Evolutionary conservation across 2,797 vertebrate genomes (phyloP).

Genomic region (Mormyrus hasselquistii): DNA sequence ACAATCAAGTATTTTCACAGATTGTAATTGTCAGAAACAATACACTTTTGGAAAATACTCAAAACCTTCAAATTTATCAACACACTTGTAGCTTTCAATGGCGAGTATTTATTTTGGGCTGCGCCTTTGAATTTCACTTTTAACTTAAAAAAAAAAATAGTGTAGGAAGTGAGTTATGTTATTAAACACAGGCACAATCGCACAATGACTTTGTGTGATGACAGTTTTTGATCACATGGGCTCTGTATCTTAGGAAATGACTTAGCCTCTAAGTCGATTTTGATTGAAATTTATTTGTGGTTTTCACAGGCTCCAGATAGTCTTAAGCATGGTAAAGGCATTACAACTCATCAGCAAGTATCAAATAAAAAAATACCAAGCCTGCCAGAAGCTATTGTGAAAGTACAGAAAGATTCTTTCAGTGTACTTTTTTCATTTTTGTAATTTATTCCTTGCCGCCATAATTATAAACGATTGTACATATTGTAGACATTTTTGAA

Average conservation of each 20-base stretch:
- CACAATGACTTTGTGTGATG: background rate
- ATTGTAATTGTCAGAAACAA: background rate
- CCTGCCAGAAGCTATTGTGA: background rate
- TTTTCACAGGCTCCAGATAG: constrained; percentile 6
- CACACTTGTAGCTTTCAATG: background rate
- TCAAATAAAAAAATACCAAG: constrained; percentile 13
- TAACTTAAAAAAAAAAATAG: background rate
- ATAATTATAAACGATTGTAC: background rate
- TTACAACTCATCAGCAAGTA: constrained; percentile 11
- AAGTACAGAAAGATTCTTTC: constrained; percentile 5
- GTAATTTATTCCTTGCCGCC: constrained; percentile 3
- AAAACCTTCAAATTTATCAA: background rate
- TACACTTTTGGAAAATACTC: background rate
- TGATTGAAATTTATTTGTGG: constrained; percentile 14
- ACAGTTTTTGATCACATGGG: background rate
- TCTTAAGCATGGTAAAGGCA: constrained; percentile 8
- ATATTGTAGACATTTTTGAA: background rate
- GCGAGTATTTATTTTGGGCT: background rate
- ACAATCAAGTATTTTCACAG: background rate
- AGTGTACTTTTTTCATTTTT: constrained; percentile 1
- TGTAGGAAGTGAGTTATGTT: background rate
- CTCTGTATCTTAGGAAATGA: background rate
- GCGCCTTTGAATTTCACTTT: background rate
- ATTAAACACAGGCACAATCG: background rate
- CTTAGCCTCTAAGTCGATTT: constrained; percentile 1